These are phyloP conservation scores for Falco concolor DNA, from an alignment of 2,797 vertebrate genomes.

Conservation along the genomic window DNA sequence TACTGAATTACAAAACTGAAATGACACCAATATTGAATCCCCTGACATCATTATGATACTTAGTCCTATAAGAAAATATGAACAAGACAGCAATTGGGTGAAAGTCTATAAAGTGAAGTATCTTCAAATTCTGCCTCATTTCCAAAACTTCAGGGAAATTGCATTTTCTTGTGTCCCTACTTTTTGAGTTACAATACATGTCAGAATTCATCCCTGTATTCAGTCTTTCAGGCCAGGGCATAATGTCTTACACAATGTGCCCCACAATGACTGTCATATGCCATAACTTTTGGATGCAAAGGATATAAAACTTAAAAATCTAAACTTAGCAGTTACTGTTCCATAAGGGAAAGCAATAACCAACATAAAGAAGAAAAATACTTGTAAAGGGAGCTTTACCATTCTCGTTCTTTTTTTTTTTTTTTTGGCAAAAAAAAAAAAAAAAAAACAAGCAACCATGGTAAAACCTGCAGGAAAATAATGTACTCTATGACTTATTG, in stretches of 20 bases:
- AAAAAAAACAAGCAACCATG: not conserved
- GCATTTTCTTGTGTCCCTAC: rapidly evolving
- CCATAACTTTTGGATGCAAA: not conserved
- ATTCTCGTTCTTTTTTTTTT: not conserved
- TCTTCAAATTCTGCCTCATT: not conserved
- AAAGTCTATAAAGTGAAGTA: not conserved
- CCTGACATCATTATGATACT: not conserved
- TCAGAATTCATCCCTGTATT: not conserved
- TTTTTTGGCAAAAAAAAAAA: too few species aligned
- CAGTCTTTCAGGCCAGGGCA: not conserved
- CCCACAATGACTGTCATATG: not conserved
- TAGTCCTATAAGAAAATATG: not conserved
- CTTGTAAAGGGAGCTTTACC: not conserved
- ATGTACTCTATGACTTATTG: not conserved
- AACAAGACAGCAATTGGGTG: not conserved
- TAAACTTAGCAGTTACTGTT: not conserved
- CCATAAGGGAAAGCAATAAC: not conserved
- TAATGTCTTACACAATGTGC: not conserved
- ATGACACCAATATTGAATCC: not conserved
- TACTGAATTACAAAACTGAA: not conserved
- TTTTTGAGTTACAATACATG: not conserved
- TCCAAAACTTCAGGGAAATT: not conserved
- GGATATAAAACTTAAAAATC: not conserved
- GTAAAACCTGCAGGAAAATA: not conserved
- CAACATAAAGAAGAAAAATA: not conserved